phyloP scores from a whole-genome alignment of 2,113 vertebrate species.

The Sphyrna mokarran region DNA sequence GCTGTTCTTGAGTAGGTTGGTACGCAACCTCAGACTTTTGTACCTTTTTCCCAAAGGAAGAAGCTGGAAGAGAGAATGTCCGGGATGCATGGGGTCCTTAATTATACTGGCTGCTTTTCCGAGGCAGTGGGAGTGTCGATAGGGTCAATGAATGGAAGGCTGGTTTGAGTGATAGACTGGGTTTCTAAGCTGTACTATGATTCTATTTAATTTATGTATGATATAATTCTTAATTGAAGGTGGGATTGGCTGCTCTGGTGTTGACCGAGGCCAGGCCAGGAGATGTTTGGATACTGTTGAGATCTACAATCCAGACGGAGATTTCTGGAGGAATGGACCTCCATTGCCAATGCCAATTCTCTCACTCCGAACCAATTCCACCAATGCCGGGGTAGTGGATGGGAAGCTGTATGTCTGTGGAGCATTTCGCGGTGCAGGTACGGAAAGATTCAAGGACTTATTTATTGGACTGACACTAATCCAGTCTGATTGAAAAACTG shows the following conservation, averaged over 20 bases:
- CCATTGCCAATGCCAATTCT: conserved; percentile 76
- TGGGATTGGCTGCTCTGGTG: conserved; percentile 84
- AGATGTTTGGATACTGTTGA: conserved; percentile 82
- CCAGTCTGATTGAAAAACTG: background rate
- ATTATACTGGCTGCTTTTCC: no score
- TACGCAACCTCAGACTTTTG: no score
- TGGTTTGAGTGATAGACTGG: no score
- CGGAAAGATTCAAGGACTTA: background rate
- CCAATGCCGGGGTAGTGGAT: conserved; percentile 72
- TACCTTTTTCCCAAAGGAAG: no score
- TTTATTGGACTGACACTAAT: background rate
- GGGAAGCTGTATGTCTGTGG: conserved; percentile 90
- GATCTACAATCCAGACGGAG: conserved; percentile 83
- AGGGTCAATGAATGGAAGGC: no score
- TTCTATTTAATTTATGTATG: background rate
- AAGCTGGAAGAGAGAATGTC: no score
- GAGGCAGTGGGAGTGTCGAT: no score
- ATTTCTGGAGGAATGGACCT: conserved; percentile 85
- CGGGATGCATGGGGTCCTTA: no score
- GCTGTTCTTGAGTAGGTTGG: no score
- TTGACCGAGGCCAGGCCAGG: conserved; percentile 82
- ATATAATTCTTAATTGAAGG: conserved; percentile 53
- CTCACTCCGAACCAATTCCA: conserved; percentile 71
- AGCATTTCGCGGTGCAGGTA: conserved; percentile 90
- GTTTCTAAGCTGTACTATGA: background rate